phyloP scores from a whole-genome alignment of 2,113 vertebrate species.

The Alouatta palliata region DNA sequence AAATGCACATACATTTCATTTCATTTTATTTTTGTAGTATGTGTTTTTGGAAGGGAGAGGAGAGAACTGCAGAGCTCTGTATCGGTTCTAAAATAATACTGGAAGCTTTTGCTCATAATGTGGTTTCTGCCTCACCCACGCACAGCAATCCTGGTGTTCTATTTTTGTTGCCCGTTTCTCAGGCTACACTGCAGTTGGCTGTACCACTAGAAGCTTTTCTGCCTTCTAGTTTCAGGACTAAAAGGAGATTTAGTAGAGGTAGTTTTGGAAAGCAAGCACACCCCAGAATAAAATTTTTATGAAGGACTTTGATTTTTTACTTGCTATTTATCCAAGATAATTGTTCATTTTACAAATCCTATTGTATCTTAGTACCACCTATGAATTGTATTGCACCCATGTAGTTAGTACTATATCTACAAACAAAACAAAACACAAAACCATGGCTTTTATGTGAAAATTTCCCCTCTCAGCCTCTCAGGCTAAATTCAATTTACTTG shows the following conservation, averaged over 20 bases:
- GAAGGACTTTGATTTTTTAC: conserved; percentile 49
- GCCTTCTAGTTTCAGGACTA: conserved; percentile 81
- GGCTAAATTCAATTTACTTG: neutral
- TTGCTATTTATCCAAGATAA: conserved; percentile 48
- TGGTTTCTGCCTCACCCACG: conserved; percentile 89
- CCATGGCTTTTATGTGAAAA: neutral
- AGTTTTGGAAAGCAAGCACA: conserved; percentile 56
- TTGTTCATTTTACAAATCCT: conserved; percentile 48
- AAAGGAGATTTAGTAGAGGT: conserved; percentile 74
- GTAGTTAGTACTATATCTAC: neutral
- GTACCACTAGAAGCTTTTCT: conserved; percentile 78
- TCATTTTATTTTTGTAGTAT: conserved; percentile 75
- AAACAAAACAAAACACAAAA: neutral
- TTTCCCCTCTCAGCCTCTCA: neutral
- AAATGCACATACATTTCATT: conserved; percentile 67
- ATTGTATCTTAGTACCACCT: neutral
- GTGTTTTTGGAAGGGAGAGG: conserved; percentile 76
- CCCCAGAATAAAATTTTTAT: conserved; percentile 69
- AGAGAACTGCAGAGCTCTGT: conserved; percentile 79
- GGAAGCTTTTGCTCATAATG: conserved; percentile 86
- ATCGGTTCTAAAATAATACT: conserved; percentile 85
- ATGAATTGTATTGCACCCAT: neutral
- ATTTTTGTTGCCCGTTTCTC: conserved; percentile 88
- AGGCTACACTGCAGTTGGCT: conserved; percentile 86
- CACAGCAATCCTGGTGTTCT: conserved; percentile 86